A percentile compares a stretch with the other conserved stretches of the same genome.
phyloP scores from a whole-genome alignment of 2,113 vertebrate species.

The Stercorarius parasiticus region DNA sequence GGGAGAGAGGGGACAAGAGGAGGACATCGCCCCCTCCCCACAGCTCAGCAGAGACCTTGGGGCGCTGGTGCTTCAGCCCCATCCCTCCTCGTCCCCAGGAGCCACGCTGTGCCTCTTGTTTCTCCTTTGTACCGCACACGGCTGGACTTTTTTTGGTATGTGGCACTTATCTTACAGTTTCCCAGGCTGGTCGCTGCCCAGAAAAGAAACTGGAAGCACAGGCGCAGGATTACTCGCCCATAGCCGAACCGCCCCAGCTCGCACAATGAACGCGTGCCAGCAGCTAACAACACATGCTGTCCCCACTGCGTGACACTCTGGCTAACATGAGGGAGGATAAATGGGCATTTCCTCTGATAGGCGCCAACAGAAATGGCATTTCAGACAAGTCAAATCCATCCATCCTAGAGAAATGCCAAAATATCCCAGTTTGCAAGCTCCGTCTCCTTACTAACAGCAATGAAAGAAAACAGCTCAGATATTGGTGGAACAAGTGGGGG shows the following conservation, averaged over 20 bases:
- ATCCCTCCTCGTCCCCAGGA: neutral
- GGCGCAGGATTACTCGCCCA: neutral
- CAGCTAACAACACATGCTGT: neutral
- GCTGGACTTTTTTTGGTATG: neutral
- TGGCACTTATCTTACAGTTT: accelerated
- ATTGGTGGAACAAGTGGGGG: neutral
- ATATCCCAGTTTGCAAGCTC: neutral
- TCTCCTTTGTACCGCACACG: neutral
- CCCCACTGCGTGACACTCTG: neutral
- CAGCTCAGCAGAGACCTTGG: neutral
- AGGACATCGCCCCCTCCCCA: accelerated
- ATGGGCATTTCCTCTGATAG: neutral
- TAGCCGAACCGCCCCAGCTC: neutral
- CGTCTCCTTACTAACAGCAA: neutral
- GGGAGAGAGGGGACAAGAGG: neutral
- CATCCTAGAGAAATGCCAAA: neutral
- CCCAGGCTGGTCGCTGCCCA: neutral
- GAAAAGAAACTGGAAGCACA: neutral
- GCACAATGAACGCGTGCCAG: accelerated
- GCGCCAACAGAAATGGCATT: neutral
- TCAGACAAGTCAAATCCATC: neutral
- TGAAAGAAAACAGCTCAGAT: neutral
- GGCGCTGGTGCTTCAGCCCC: neutral
- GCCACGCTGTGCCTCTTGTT: neutral
- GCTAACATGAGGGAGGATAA: neutral